Conservation (phyloP, 2,113 vertebrate genomes). For the Microcebus ravelobensis region DNA sequence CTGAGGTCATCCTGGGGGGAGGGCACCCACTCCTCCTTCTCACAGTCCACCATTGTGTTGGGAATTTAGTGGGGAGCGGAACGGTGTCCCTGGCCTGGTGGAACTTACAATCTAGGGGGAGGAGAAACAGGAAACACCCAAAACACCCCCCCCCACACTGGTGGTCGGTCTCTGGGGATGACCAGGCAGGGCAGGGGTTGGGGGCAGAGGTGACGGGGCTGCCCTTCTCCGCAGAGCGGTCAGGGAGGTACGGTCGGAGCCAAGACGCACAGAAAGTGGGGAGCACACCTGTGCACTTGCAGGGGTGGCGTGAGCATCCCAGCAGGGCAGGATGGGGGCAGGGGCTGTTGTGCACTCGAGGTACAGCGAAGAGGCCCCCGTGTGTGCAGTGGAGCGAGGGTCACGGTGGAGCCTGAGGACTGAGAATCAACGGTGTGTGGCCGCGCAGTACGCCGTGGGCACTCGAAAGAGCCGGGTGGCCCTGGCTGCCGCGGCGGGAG, state of each 20-base stretch:
- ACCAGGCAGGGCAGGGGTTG: background rate
- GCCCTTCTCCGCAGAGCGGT: background rate
- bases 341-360: background rate
- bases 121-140: background rate
- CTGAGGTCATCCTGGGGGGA: background rate
- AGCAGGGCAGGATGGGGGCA: background rate
- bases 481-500: too few species aligned
- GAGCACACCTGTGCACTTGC: background rate
- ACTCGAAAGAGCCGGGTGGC: background rate
- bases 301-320: background rate
- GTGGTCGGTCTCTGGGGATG: fast-evolving
- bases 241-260: background rate
- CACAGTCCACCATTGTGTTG: too few species aligned
- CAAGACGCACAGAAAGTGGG: background rate
- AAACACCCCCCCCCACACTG: fast-evolving
- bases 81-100: too few species aligned
- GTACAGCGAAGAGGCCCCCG: background rate
- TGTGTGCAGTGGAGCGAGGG: background rate
- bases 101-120: background rate
- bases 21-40: background rate
- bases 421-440: background rate
- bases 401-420: background rate
- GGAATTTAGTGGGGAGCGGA: background rate
- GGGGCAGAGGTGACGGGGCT: background rate
- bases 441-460: fast-evolving